These are phyloP conservation scores for Oreochromis grahami DNA, from an alignment of 2,797 vertebrate species.

Conservation along the genomic window DNA sequence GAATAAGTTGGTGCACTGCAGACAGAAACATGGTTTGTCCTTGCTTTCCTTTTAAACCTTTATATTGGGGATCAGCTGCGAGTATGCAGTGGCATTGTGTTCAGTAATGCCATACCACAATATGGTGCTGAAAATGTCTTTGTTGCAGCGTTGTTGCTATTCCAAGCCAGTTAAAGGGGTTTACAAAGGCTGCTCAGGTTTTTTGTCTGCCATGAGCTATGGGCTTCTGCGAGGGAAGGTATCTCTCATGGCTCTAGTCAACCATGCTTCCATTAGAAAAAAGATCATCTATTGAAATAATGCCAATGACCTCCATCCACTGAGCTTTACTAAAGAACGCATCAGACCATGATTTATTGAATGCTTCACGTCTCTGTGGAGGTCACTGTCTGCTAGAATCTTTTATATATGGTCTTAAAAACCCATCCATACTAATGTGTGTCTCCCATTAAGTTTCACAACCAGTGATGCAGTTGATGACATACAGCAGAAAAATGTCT, in stretches of 20 bases:
- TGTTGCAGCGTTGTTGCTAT: not conserved
- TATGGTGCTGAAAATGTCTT: not conserved
- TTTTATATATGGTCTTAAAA: slow-evolving; percentile 26
- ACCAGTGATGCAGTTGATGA: slow-evolving; percentile 8
- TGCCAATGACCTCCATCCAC: slow-evolving; percentile 34
- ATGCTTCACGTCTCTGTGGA: slow-evolving; percentile 8
- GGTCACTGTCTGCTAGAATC: slow-evolving; percentile 20
- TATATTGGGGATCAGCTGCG: not conserved
- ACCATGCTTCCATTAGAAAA: slow-evolving; percentile 38
- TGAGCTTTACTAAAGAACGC: slow-evolving; percentile 30
- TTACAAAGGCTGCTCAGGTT: not conserved
- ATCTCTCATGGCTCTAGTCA: slow-evolving; percentile 26
- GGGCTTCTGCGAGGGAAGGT: slow-evolving; percentile 10
- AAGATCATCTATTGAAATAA: slow-evolving; percentile 39
- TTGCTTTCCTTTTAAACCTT: not conserved
- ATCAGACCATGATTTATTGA: slow-evolving; percentile 43
- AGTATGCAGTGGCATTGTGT: not conserved
- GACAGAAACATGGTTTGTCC: not conserved
- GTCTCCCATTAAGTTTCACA: slow-evolving; percentile 26
- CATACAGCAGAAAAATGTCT: slow-evolving; percentile 11
- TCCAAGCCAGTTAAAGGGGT: not conserved
- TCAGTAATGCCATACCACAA: not conserved
- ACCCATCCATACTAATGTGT: not conserved
- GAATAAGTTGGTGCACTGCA: not conserved
- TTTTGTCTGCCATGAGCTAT: not conserved